Conservation (phyloP, 2,113 vertebrate species). For the Aramus guarauna region DNA sequence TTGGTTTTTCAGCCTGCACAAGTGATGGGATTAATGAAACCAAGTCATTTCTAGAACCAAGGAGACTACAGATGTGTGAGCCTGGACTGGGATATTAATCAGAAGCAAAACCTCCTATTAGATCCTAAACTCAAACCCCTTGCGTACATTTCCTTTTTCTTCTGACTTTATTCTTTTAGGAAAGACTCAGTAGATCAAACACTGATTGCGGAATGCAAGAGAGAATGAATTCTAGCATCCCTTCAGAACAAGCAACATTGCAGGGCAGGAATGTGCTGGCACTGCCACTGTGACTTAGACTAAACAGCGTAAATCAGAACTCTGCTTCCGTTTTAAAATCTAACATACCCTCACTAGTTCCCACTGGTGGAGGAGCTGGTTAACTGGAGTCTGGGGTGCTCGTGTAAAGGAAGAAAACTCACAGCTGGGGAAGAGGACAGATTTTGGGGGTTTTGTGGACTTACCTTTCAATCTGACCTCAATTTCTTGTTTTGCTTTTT, state of each 20-base stretch:
- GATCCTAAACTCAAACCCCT: background rate
- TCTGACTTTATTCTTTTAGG: background rate
- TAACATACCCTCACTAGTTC: background rate
- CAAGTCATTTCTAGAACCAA: background rate
- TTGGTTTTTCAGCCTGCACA: background rate
- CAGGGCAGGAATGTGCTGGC: background rate
- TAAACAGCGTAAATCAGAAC: background rate
- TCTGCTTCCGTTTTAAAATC: background rate
- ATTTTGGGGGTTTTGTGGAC: too few species aligned
- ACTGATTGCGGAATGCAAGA: background rate
- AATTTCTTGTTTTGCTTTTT: background rate
- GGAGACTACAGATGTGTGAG: background rate
- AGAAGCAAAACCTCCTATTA: background rate
- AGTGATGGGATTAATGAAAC: background rate
- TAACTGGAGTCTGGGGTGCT: background rate
- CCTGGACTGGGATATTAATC: background rate
- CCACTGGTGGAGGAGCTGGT: background rate
- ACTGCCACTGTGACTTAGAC: background rate
- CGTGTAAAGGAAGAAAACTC: fast-evolving
- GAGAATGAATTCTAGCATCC: background rate
- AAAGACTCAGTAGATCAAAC: background rate
- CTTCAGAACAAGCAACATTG: background rate
- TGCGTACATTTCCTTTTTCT: background rate
- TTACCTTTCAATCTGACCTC: background rate
- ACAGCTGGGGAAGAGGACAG: too few species aligned